phyloP scores from a whole-genome alignment of 2,113 vertebrate genomes.

The Alces alces region DNA sequence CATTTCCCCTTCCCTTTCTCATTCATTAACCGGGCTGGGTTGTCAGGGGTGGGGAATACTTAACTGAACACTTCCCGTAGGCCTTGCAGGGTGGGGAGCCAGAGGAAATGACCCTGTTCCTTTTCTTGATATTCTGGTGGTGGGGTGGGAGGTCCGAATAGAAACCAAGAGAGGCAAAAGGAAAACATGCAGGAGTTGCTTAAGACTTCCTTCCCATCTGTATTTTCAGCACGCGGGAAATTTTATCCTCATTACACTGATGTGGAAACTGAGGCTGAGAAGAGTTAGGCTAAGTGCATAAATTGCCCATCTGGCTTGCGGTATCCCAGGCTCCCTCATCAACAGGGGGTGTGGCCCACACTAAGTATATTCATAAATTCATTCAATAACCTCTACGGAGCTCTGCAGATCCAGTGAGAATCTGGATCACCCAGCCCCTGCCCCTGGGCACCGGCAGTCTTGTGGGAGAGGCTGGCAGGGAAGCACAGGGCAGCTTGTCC shows the following conservation, averaged over 20 bases:
- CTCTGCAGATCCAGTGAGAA: not conserved
- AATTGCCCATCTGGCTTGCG: not conserved
- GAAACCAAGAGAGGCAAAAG: not conserved
- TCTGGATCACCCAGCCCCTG: not conserved
- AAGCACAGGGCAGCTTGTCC: not conserved
- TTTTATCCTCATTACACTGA: not conserved
- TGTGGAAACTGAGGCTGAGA: not conserved
- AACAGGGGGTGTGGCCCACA: not conserved
- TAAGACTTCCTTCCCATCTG: not conserved
- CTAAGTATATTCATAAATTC: not conserved
- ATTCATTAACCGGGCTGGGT: not conserved
- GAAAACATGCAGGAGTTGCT: not conserved
- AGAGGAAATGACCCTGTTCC: not conserved
- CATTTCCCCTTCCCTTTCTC: not conserved
- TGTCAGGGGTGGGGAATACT: not conserved
- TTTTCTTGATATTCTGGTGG: not conserved
- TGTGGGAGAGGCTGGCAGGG: not conserved
- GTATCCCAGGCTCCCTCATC: rapidly evolving
- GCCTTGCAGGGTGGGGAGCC: not conserved
- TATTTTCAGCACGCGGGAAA: not conserved
- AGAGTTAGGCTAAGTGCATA: not conserved
- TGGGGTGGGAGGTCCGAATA: not conserved
- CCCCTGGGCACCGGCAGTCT: not conserved
- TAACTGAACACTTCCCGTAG: not conserved
- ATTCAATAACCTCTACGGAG: not conserved